Conservation (phyloP, 1,140 invertebrate species). For the Monochamus saltuarius region DNA sequence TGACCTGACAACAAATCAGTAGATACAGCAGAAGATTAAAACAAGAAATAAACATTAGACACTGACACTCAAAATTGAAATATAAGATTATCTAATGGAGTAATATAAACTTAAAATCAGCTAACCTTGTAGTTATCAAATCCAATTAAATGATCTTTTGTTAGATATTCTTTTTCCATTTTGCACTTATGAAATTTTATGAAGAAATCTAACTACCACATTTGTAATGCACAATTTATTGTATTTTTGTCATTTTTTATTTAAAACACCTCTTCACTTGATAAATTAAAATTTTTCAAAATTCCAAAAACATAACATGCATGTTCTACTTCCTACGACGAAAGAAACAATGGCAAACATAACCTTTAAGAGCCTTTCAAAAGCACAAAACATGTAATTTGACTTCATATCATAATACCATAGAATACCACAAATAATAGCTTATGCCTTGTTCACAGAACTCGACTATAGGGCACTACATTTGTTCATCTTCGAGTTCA, state of each 20-base stretch:
- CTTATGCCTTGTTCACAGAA: too few species aligned
- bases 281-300: too few species aligned
- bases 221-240: not conserved
- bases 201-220: not conserved
- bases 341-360: constrained; percentile 5
- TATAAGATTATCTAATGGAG: not conserved
- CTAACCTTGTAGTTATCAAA: constrained; percentile 91
- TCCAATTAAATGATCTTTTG: constrained; percentile 76
- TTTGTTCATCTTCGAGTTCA: too few species aligned
- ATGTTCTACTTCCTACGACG: not conserved
- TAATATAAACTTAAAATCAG: constrained; percentile 11
- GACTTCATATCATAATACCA: too few species aligned
- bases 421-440: too few species aligned
- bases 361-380: too few species aligned
- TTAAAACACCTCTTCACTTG: not conserved
- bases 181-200: not conserved
- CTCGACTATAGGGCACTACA: too few species aligned
- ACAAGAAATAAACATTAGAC: too few species aligned
- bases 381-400: too few species aligned
- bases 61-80: not conserved
- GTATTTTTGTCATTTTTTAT: constrained; percentile 1
- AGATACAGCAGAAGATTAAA: too few species aligned
- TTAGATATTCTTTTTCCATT: constrained; percentile 71
- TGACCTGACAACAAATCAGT: too few species aligned
- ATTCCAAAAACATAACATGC: too few species aligned